A percentile compares a stretch with the other conserved stretches of the same genome.
Evolutionary conservation across 2,888 invertebrate genomes (phyloP).

Genomic region (Diaperis boleti): DNA sequence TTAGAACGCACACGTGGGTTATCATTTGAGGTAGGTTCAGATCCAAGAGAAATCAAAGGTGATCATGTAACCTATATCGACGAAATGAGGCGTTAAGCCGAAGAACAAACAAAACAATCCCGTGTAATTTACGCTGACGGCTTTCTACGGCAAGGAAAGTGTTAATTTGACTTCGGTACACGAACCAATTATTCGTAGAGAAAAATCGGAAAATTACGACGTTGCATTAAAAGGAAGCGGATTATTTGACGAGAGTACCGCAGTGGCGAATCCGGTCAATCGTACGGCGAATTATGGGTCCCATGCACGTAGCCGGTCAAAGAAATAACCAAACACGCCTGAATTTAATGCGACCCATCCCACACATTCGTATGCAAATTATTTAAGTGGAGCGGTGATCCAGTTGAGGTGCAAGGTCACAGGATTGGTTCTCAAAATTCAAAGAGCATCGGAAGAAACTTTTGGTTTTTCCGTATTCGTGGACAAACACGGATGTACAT

Average conservation of each 20-base stretch:
- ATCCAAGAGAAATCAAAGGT: conserved; percentile 4
- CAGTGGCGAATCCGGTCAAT: conserved; percentile 18
- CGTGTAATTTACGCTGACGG: background rate
- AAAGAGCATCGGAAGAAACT: too few relatives aligned
- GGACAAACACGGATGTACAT: too few relatives aligned
- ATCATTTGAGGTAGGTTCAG: conserved; percentile 36
- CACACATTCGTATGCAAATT: conserved; percentile 37
- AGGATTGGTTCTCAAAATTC: background rate
- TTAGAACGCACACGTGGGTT: conserved; percentile 20
- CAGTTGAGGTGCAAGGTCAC: conserved; percentile 24
- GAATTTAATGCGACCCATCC: conserved; percentile 36
- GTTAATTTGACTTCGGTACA: conserved; percentile 14
- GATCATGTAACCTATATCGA: background rate
- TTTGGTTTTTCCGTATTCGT: too few relatives aligned
- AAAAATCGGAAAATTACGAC: conserved; percentile 13
- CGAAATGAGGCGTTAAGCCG: background rate
- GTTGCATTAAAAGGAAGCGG: conserved; percentile 3
- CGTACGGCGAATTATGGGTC: conserved; percentile 1
- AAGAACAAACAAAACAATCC: conserved; percentile 7
- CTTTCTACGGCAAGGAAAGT: conserved; percentile 28
- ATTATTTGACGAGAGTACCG: background rate
- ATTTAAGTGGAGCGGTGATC: conserved; percentile 19
- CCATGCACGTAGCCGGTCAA: conserved; percentile 20
- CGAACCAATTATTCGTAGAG: conserved; percentile 10
- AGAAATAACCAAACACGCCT: conserved; percentile 5